These are phyloP conservation scores for Muscina levida DNA, from an alignment of 2,888 invertebrate genomes.

Conservation along the genomic window DNA sequence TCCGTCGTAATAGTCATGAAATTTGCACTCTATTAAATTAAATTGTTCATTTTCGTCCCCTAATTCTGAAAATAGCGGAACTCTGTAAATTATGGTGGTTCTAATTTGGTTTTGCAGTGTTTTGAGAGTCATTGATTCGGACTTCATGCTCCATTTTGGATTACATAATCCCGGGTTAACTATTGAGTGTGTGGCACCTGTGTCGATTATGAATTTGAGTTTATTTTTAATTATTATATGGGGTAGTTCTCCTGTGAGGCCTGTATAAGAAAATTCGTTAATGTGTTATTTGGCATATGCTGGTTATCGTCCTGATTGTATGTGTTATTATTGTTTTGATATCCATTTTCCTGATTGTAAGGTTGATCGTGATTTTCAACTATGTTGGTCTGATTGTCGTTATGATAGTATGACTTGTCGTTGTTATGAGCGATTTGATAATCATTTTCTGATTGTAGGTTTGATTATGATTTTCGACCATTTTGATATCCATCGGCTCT, in stretches of 20 bases:
- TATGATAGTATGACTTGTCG: too few species aligned
- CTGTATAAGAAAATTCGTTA: neutral
- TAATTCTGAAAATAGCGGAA: slow-evolving; percentile 49
- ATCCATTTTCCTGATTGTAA: too few species aligned
- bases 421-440: too few species aligned
- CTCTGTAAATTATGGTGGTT: slow-evolving; percentile 35
- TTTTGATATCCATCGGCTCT: slow-evolving; percentile 20
- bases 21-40: slow-evolving; percentile 40
- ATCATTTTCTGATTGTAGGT: too few species aligned
- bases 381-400: slow-evolving; percentile 1
- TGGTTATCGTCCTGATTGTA: neutral
- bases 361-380: slow-evolving; percentile 4
- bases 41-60: slow-evolving; percentile 21
- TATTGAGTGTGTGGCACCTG: neutral
- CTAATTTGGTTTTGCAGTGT: neutral
- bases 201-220: neutral
- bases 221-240: neutral
- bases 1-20: slow-evolving; percentile 56
- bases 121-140: neutral
- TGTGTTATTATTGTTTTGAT: too few species aligned
- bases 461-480: slow-evolving; percentile 9
- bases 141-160: neutral
- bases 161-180: neutral
- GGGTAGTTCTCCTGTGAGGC: neutral
- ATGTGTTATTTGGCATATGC: slow-evolving; percentile 6